Evolutionary conservation across 2,888 invertebrate genomes (phyloP), one percentile per base, ranked within the genome.

Genomic region (Lysandra coridon): DNA sequence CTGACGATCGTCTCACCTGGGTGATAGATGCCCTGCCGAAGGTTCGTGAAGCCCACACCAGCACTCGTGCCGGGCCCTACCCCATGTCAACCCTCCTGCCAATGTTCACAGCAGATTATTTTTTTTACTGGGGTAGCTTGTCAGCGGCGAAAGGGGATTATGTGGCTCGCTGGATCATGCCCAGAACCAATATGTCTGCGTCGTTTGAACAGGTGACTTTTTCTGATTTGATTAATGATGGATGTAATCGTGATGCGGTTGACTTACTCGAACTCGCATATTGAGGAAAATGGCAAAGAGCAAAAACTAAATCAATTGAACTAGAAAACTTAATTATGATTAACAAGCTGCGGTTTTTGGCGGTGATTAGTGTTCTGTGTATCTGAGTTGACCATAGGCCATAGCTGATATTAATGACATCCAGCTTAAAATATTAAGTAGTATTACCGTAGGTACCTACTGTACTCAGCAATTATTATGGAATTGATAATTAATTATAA

Each of bases 61-160:
- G 91, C 1, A 92, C 92, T 1, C 92, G 95, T 17, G 87, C 96
- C 23, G 90, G 92, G 0, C 95, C 95, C 0, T 88, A 91, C 30
- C 94, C 95, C 0, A 87, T 97, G 84, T 90, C 90, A 2, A 88
- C 87, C 1, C 88, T 96, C 0, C 80, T 96, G 7, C 94, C 92
- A 2, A 91, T 95, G 86, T 97, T 97, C 84, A 86, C 84, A 12
- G 91, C 94, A 82, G 96, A 96, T 86, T 97, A 96, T 85, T 96
- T 96, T 82, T 82, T 96, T 1, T 97, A 97, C 84, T 96, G 96
- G 95, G 96, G 96, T 1, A 91, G 90, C 17, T 86, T 96, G 74
- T 87, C 86, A 1, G 95, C 95, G 0, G 87, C 87, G 0, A 86
- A 86, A 4, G 95, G 95, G 23, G 85, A 91, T 0, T 87, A 93